Conservation (phyloP, 2,888 invertebrate species). For the Euphydryas editha region DNA sequence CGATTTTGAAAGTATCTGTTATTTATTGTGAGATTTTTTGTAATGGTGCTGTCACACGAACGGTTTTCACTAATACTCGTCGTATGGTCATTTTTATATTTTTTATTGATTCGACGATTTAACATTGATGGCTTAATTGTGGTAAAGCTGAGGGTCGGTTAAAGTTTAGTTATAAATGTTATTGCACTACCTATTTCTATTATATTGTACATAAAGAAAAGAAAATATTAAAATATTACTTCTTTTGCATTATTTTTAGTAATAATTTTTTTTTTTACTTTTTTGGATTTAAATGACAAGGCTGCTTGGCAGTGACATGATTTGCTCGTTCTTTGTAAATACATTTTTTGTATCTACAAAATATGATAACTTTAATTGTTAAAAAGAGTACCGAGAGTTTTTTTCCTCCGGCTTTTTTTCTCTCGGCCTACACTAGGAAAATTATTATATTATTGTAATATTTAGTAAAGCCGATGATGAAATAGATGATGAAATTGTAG, state of each 20-base stretch:
- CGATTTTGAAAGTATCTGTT: slow-evolving; percentile 9
- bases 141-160: neutral
- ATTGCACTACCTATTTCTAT: neutral
- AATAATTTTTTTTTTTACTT: neutral
- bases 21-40: slow-evolving; percentile 13
- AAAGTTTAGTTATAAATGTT: neutral
- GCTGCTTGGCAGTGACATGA: no score
- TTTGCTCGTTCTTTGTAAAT: no score
- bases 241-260: neutral
- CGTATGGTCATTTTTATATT: neutral
- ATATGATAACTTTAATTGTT: no score
- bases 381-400: no score
- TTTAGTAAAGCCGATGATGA: no score
- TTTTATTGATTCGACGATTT: neutral
- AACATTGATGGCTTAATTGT: slow-evolving; percentile 2
- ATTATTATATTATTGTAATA: no score
- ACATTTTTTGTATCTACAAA: no score
- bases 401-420: no score
- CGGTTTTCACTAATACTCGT: neutral
- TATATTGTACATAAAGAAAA: neutral
- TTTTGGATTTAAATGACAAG: no score
- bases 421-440: no score
- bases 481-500: no score
- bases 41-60: slow-evolving; percentile 5
- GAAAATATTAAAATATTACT: neutral